phyloP scores from a whole-genome alignment of 2,797 vertebrate species.

The Arnoldichthys spilopterus region DNA sequence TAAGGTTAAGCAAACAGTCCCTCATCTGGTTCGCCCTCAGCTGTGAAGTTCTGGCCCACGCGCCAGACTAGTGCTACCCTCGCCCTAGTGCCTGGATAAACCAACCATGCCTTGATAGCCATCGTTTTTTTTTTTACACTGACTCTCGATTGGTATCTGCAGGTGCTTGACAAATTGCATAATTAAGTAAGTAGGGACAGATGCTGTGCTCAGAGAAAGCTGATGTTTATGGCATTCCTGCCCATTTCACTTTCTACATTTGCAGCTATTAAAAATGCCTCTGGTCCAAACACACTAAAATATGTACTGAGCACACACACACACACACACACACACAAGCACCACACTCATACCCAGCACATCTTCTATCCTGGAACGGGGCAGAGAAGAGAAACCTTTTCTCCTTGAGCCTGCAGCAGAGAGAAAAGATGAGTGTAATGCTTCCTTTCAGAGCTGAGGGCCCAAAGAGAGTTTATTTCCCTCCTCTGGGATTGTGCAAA shows the following conservation, averaged over 20 bases:
- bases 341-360: slow-evolving; percentile 17
- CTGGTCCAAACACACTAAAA: slow-evolving; percentile 24
- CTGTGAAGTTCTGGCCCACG: background rate
- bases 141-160: slow-evolving; percentile 57
- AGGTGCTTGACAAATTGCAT: slow-evolving; percentile 54
- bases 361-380: slow-evolving; percentile 35
- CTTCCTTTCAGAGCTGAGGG: slow-evolving; percentile 71
- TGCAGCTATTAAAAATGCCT: slow-evolving; percentile 20
- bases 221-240: slow-evolving; percentile 7
- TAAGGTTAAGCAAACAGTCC: slow-evolving; percentile 77
- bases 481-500: slow-evolving; percentile 70
- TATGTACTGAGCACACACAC: slow-evolving; percentile 16
- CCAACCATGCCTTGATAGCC: slow-evolving; percentile 52
- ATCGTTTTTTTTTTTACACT: slow-evolving; percentile 51
- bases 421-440: slow-evolving; percentile 67
- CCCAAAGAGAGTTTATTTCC: slow-evolving; percentile 71
- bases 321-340: background rate
- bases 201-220: slow-evolving; percentile 9
- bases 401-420: slow-evolving; percentile 69
- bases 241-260: slow-evolving; percentile 16
- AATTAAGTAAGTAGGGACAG: slow-evolving; percentile 53
- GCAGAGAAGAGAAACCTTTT: slow-evolving; percentile 62
- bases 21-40: slow-evolving; percentile 56
- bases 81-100: slow-evolving; percentile 42
- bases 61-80: background rate